Evolutionary conservation across 2,113 vertebrate species (phyloP).

Genomic region (Toxotes chatareus): DNA sequence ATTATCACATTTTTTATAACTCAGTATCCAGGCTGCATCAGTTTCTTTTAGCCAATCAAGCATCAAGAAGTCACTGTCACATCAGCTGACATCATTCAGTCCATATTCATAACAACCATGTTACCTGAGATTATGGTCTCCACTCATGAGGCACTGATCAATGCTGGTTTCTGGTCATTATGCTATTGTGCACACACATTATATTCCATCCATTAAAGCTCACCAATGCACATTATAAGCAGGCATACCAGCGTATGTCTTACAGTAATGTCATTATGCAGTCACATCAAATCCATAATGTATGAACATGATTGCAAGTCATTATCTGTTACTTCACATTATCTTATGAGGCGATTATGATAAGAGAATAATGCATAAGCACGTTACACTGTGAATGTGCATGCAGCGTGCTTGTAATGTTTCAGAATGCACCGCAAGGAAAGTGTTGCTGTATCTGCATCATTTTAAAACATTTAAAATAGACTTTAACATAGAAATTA

Average conservation of each 20-base stretch:
- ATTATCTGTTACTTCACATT: constrained; percentile 42
- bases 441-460: constrained; percentile 39
- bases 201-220: not conserved
- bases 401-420: constrained; percentile 43
- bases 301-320: constrained; percentile 52
- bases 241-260: not conserved
- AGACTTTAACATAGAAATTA: not conserved
- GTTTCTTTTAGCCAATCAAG: too few species aligned
- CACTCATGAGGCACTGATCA: too few species aligned
- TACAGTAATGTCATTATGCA: constrained; percentile 21
- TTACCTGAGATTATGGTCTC: too few species aligned
- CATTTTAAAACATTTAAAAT: not conserved
- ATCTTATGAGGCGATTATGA: constrained; percentile 20
- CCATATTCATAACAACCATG: not conserved
- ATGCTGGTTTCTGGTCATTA: not conserved
- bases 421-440: constrained; percentile 28
- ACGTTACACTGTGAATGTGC: not conserved
- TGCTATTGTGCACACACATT: not conserved
- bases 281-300: constrained; percentile 46
- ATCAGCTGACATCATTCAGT: not conserved
- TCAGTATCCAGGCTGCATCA: too few species aligned
- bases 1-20: too few species aligned
- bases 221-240: not conserved
- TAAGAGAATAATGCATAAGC: constrained; percentile 3
- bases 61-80: not conserved